phyloP scores from a whole-genome alignment of 2,113 vertebrate species.

The Pycnonotus jocosus region DNA sequence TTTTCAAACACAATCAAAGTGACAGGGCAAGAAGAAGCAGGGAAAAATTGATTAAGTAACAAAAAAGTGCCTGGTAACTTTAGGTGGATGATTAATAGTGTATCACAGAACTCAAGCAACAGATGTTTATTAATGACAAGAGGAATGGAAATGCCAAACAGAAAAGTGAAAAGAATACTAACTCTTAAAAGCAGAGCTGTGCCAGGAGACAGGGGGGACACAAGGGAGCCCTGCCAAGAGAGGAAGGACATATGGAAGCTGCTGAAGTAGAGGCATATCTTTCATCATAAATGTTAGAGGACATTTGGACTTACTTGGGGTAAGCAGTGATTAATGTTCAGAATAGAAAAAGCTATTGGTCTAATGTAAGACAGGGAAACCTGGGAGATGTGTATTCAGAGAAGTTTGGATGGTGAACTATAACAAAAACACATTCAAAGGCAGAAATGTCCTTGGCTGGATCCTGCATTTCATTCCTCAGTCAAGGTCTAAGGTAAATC shows the following conservation, averaged over 20 bases:
- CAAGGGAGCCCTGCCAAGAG: neutral
- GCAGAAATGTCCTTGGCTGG: neutral
- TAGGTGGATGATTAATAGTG: neutral
- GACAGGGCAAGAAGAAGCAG: neutral
- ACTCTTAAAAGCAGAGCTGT: neutral
- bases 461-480: neutral
- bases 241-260: neutral
- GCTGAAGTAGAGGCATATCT: neutral
- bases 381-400: neutral
- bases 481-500: neutral
- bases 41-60: neutral
- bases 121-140: constrained; percentile 20
- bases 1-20: neutral
- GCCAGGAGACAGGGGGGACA: neutral
- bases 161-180: constrained; percentile 17
- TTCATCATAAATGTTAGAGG: neutral
- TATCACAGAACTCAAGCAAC: neutral
- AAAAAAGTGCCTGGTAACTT: neutral
- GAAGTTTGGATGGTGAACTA: neutral
- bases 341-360: neutral
- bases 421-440: neutral
- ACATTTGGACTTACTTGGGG: neutral
- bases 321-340: neutral
- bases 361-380: neutral
- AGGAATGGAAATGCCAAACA: neutral